Base-by-base conservation (phyloP, 2,113 vertebrate species). In the Crotophaga sulcirostris region DNA sequence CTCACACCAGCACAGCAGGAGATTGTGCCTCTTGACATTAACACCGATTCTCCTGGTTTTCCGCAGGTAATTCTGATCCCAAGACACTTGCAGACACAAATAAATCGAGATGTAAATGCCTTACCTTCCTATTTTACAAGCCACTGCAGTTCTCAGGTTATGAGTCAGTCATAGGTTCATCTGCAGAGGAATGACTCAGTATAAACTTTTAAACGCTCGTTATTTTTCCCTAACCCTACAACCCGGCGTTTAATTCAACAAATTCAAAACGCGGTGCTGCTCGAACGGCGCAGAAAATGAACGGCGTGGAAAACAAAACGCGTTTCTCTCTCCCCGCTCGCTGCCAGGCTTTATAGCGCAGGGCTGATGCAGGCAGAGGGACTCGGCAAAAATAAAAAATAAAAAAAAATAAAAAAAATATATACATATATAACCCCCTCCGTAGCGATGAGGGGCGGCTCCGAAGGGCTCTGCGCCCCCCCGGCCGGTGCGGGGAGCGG, bases 111-210 rank as follows among this genome's bases (percentile, higher is more conserved):
- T 14, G 26, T 44, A 79, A 87, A 89, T 51, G 51, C 68, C 87
- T 97, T 90, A 73, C 92, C 90, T 96, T 97, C 92, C 89, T 84
- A 97, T 93, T 84, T 73, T 66, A 95, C 80, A 93, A 96, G 95
- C 87, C 96, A 63, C 97, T 96, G 97, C 97, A 95, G 97, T 96
- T 95, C 89, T 91, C 95, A 72, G 96, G 31, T 81, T 91, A 93
- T 95, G 95, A 96, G 96, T 97, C 96, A 95, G 97, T 96, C 94
- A 93, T 95, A 95, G 95, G 93, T 94, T 95, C 96, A 96, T 96
- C 98, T 97, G 98, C 97, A 97, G 97, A 97, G 89, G 94, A 96
- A 98, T 98, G 98, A 98, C 97, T 98, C 97, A 98, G 97, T 96
- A 95, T 96, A 95, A 98, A 98, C 97, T 98, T 98, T 98, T 96